Conservation (phyloP, 2,888 invertebrate genomes). For the Disparrhopalites patrizii region DNA sequence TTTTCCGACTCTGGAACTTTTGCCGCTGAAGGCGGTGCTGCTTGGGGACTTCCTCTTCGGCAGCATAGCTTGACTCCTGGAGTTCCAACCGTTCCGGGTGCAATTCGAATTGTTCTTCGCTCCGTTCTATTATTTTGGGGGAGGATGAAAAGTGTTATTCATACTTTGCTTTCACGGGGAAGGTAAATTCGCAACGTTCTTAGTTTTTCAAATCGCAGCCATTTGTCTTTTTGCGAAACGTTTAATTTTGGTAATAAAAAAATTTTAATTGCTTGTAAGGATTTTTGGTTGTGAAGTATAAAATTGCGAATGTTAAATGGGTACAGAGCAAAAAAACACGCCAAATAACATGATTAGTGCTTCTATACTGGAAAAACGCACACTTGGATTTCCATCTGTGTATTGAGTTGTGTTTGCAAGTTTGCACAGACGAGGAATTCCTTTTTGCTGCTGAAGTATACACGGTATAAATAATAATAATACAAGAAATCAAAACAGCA, state of each 20-base stretch:
- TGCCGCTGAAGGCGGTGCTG: conserved; percentile 76
- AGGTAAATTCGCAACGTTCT: too few relatives aligned
- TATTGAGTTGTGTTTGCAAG: conserved; percentile 15
- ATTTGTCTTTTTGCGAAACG: too few relatives aligned
- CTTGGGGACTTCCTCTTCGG: conserved; percentile 37
- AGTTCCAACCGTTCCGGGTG: conserved; percentile 35
- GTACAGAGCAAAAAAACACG: too few relatives aligned
- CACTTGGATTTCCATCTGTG: background rate
- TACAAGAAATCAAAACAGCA: background rate
- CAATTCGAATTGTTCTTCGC: conserved; percentile 38
- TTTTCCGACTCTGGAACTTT: conserved; percentile 90
- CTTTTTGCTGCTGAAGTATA: too few relatives aligned
- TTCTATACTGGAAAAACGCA: background rate
- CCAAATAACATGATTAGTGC: background rate
- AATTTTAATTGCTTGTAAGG: too few relatives aligned
- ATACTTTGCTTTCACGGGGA: too few relatives aligned
- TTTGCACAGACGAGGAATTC: conserved; percentile 17
- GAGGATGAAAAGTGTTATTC: too few relatives aligned
- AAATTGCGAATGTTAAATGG: too few relatives aligned
- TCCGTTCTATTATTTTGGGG: conserved; percentile 31
- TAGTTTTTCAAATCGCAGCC: too few relatives aligned
- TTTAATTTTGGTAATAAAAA: too few relatives aligned
- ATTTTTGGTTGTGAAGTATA: too few relatives aligned
- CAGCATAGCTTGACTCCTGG: conserved; percentile 3
- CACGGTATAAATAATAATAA: too few relatives aligned